Conservation (phyloP, 1,140 invertebrate genomes). For the Conus ventricosus region DNA sequence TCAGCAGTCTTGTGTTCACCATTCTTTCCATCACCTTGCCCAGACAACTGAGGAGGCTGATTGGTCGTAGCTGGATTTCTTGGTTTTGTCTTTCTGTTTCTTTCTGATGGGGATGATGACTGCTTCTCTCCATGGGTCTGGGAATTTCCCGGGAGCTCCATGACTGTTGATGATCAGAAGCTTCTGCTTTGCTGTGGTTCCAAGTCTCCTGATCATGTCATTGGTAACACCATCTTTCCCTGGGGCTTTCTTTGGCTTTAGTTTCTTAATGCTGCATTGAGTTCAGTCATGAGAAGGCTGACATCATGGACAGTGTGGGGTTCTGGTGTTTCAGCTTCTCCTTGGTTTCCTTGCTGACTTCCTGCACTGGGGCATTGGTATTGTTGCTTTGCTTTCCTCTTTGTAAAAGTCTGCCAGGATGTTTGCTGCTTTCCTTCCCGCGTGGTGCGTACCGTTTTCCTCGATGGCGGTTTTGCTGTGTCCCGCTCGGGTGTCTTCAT, state of each 20-base stretch:
- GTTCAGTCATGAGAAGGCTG: not conserved
- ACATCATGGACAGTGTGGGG: not conserved
- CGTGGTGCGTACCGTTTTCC: not conserved
- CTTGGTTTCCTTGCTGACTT: not conserved
- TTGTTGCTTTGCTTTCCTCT: not conserved
- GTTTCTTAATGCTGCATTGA: not conserved
- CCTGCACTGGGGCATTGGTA: not conserved
- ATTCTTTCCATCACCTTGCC: conserved; percentile 22
- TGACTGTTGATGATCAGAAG: not conserved
- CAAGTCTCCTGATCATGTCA: not conserved
- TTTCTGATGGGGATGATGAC: not conserved
- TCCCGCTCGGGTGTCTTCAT: not conserved
- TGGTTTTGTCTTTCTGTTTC: not conserved
- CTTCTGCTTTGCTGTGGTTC: not conserved
- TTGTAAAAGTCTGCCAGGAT: not conserved
- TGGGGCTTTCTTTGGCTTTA: not conserved
- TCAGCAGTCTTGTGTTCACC: conserved; percentile 9
- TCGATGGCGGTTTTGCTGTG: not conserved
- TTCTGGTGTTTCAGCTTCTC: not conserved
- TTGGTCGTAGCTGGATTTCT: conserved; percentile 13
- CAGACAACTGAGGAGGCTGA: conserved; percentile 23
- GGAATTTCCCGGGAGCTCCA: not conserved
- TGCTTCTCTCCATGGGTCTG: not conserved
- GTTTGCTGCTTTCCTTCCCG: not conserved
- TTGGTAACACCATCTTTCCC: not conserved